These are phyloP conservation scores for Drosophila barbarae DNA, from an alignment of 2,888 invertebrate genomes.

Conservation along the genomic window DNA sequence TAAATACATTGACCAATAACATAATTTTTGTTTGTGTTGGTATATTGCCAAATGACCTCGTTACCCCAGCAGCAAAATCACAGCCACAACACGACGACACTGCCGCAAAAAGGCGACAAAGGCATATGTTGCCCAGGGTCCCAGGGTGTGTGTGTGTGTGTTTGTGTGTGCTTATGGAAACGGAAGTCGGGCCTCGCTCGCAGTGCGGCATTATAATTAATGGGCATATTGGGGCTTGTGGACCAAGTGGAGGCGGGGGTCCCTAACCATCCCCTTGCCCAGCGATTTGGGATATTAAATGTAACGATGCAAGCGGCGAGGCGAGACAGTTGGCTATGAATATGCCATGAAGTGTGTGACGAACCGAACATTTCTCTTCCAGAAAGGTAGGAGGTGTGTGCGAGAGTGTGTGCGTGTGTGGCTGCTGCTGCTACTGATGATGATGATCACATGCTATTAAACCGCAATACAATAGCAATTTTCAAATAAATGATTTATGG, in stretches of 20 bases:
- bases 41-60: constrained; percentile 60
- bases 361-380: constrained; percentile 24
- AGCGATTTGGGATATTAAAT: constrained; percentile 63
- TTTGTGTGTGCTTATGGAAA: constrained; percentile 4
- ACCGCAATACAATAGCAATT: constrained; percentile 73
- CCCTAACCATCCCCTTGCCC: constrained; percentile 12
- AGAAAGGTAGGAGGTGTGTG: not conserved
- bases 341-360: constrained; percentile 55
- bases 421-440: constrained; percentile 36
- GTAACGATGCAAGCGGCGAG: constrained; percentile 55
- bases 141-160: constrained; percentile 7
- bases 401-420: constrained; percentile 17
- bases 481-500: constrained; percentile 73
- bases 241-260: constrained; percentile 2
- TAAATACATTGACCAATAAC: constrained; percentile 71
- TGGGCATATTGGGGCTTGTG: constrained; percentile 62
- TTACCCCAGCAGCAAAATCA: constrained; percentile 60
- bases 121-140: constrained; percentile 55
- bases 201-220: constrained; percentile 71
- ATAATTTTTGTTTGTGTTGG: constrained; percentile 57
- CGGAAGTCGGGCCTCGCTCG: constrained; percentile 43
- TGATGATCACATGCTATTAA: constrained; percentile 72
- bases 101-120: constrained; percentile 48
- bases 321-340: constrained; percentile 53
- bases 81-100: constrained; percentile 32